Percentiles rank a stretch among this genome's conserved stretches.
phyloP scores from a whole-genome alignment of 2,888 invertebrate genomes.

The Anaspis maculata region DNA sequence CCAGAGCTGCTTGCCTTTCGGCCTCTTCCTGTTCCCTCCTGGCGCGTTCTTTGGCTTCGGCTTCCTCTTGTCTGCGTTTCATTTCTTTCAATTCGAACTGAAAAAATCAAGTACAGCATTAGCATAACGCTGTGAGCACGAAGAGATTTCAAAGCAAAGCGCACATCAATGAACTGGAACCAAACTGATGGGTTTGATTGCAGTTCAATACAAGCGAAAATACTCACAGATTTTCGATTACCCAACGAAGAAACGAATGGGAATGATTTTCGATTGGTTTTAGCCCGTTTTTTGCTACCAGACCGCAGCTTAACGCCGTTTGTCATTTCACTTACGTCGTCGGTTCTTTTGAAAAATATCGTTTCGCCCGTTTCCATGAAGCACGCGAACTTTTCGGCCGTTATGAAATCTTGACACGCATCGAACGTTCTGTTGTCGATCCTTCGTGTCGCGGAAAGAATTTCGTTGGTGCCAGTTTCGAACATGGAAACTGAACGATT shows the following conservation, averaged over 20 bases:
- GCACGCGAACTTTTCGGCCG: constrained; percentile 25
- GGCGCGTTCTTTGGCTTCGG: constrained; percentile 54
- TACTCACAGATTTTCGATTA: too few species aligned
- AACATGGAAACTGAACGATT: constrained; percentile 15
- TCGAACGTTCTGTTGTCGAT: too few species aligned
- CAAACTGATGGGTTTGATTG: too few species aligned
- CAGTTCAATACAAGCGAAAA: too few species aligned
- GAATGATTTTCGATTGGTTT: constrained; percentile 20
- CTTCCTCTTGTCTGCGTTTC: constrained; percentile 70
- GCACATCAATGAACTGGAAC: too few species aligned
- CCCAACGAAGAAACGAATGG: too few species aligned
- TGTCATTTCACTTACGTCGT: too few species aligned
- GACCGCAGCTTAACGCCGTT: constrained; percentile 1
- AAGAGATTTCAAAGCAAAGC: too few species aligned
- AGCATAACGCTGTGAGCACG: too few species aligned
- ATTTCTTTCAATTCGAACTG: constrained; percentile 97
- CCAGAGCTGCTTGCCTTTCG: constrained; percentile 59
- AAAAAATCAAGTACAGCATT: too few species aligned
- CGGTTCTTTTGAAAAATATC: too few species aligned
- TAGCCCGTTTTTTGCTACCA: constrained; percentile 11
- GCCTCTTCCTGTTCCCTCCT: constrained; percentile 71
- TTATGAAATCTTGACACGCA: constrained; percentile 30
- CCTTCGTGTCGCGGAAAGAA: too few species aligned
- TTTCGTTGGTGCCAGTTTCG: constrained; percentile 6
- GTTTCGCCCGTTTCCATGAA: constrained; percentile 19